Conservation (phyloP, 1,140 invertebrate genomes). For the Elymnias hypermnestra region DNA sequence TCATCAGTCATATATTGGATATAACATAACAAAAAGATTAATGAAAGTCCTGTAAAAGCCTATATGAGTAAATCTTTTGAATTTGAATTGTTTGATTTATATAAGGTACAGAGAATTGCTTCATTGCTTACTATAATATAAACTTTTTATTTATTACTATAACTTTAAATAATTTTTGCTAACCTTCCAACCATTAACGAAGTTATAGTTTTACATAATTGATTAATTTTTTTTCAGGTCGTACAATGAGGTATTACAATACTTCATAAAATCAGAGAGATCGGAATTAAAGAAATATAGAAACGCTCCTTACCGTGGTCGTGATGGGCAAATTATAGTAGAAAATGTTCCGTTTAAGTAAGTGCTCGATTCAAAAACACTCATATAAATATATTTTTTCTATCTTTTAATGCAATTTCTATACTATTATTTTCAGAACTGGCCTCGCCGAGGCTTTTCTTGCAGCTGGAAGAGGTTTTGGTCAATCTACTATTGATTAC, state of each 20-base stretch:
- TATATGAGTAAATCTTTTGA: too few species aligned
- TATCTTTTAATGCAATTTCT: too few species aligned
- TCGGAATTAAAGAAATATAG: constrained; percentile 75
- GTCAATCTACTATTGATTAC: constrained; percentile 79
- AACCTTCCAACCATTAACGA: too few species aligned
- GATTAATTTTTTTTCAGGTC: constrained; percentile 78
- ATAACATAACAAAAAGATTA: too few species aligned
- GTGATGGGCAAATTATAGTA: constrained; percentile 75
- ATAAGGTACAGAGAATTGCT: too few species aligned
- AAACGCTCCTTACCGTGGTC: constrained; percentile 75
- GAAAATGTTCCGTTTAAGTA: constrained; percentile 77
- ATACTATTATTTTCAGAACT: constrained; percentile 68
- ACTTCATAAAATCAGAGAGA: constrained; percentile 79
- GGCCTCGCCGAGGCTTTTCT: constrained; percentile 79
- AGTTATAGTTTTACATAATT: too few species aligned
- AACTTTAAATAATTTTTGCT: too few species aligned
- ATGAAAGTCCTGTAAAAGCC: too few species aligned
- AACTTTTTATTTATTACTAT: too few species aligned
- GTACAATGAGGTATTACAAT: constrained; percentile 83
- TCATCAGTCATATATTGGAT: too few species aligned
- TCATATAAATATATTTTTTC: neutral
- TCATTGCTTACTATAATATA: too few species aligned
- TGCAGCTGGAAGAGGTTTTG: constrained; percentile 77
- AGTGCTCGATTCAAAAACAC: constrained; percentile 16
- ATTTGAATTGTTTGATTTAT: too few species aligned